Conservation (phyloP, 1,140 invertebrate species). For the Trialeurodes vaporariorum region DNA sequence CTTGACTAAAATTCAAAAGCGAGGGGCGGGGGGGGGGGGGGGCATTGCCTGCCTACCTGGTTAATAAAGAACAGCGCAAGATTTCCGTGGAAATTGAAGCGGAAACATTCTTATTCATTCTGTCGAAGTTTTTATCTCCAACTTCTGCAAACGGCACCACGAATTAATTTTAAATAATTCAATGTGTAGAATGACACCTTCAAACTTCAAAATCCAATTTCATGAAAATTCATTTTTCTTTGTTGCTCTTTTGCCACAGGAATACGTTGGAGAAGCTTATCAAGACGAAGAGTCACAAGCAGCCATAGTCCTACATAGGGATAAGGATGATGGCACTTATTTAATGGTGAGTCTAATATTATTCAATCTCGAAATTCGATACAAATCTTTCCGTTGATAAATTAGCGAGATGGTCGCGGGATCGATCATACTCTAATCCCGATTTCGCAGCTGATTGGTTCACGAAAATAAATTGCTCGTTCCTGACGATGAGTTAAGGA, state of each 20-base stretch:
- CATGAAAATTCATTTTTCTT: no score
- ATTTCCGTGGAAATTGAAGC: no score
- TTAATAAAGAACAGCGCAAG: no score
- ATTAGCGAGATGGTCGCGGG: neutral
- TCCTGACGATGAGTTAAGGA: neutral
- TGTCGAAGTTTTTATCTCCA: no score
- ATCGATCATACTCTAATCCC: neutral
- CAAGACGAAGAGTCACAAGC: conserved; percentile 75
- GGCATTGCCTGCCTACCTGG: no score
- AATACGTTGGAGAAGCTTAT: conserved; percentile 61
- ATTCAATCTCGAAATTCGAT: neutral
- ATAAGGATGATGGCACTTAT: conserved; percentile 59
- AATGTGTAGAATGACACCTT: no score
- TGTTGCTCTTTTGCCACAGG: conserved; percentile 20
- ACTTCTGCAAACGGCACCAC: no score
- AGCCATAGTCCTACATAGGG: conserved; percentile 65
- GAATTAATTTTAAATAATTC: no score
- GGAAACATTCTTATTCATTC: no score
- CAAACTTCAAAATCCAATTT: no score
- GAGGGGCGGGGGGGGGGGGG: no score
- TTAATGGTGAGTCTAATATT: conserved; percentile 61
- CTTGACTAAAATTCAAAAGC: no score
- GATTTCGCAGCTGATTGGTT: neutral
- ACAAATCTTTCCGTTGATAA: neutral
- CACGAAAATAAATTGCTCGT: neutral